Percentiles rank a stretch among this genome's conserved stretches.
Conservation (phyloP, 2,113 vertebrate species). For the Odontesthes bonariensis region DNA sequence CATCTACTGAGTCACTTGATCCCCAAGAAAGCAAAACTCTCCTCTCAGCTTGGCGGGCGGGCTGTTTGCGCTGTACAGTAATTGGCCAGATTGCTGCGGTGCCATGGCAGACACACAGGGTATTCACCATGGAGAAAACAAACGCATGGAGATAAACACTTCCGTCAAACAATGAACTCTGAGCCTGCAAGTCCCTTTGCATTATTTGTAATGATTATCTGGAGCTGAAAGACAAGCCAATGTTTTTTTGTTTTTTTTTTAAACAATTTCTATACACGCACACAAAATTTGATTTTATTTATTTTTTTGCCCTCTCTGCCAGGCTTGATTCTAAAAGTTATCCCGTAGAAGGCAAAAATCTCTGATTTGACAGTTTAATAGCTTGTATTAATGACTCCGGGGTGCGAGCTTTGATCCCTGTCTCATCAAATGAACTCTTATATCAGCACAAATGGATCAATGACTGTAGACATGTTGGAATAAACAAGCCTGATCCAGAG, state of each 20-base stretch:
- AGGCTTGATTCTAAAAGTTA: background rate
- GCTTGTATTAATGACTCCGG: constrained; percentile 42
- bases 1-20: constrained; percentile 58
- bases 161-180: constrained; percentile 37
- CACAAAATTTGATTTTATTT: background rate
- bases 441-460: constrained; percentile 57
- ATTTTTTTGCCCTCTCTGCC: background rate
- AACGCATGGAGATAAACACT: constrained; percentile 46
- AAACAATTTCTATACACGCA: background rate
- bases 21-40: constrained; percentile 42
- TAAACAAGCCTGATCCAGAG: constrained; percentile 20
- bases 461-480: constrained; percentile 35
- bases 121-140: constrained; percentile 56
- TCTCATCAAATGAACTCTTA: constrained; percentile 66
- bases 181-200: constrained; percentile 24
- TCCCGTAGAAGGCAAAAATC: constrained; percentile 9
- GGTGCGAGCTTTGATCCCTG: constrained; percentile 33
- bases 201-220: constrained; percentile 38
- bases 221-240: constrained; percentile 17
- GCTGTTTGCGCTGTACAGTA: constrained; percentile 74
- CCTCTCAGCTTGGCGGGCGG: constrained; percentile 33
- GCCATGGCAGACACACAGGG: constrained; percentile 50
- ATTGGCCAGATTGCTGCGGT: constrained; percentile 63
- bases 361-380: constrained; percentile 30
- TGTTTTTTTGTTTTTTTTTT: background rate